Evolutionary conservation across 2,888 invertebrate species (phyloP).

Genomic region (Noctua fimbriata): DNA sequence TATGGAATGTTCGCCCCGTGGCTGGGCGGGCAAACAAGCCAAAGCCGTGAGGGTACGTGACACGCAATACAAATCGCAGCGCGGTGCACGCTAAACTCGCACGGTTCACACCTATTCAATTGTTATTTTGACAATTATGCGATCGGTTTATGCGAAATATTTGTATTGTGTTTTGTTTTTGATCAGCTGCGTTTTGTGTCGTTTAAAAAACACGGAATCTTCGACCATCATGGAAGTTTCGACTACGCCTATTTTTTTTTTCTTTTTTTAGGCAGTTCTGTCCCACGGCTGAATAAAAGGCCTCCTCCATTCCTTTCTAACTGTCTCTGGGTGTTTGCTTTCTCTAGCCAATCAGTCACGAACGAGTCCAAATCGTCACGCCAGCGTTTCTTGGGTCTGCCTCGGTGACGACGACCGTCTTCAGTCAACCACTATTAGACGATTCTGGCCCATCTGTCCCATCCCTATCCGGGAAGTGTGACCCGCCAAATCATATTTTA

Average conservation of each 20-base stretch:
- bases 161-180: neutral
- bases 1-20: conserved; percentile 73
- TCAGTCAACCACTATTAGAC: too few species aligned
- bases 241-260: too few species aligned
- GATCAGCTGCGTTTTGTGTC: neutral
- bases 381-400: too few species aligned
- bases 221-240: neutral
- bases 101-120: conserved; percentile 62
- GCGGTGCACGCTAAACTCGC: conserved; percentile 59
- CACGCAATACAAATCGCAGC: conserved; percentile 74
- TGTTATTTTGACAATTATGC: conserved; percentile 60
- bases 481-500: too few species aligned
- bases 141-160: conserved; percentile 25
- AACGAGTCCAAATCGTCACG: too few species aligned
- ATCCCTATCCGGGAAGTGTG: too few species aligned
- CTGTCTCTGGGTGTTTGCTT: too few species aligned
- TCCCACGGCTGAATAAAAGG: neutral
- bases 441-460: too few species aligned
- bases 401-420: too few species aligned
- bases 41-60: conserved; percentile 79
- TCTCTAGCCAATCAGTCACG: too few species aligned
- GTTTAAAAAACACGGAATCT: neutral
- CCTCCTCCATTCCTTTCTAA: too few species aligned
- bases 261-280: too few species aligned
- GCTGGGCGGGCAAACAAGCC: conserved; percentile 78